Evolutionary conservation across 1,140 invertebrate genomes (phyloP).

Genomic region (Bombus huntii): DNA sequence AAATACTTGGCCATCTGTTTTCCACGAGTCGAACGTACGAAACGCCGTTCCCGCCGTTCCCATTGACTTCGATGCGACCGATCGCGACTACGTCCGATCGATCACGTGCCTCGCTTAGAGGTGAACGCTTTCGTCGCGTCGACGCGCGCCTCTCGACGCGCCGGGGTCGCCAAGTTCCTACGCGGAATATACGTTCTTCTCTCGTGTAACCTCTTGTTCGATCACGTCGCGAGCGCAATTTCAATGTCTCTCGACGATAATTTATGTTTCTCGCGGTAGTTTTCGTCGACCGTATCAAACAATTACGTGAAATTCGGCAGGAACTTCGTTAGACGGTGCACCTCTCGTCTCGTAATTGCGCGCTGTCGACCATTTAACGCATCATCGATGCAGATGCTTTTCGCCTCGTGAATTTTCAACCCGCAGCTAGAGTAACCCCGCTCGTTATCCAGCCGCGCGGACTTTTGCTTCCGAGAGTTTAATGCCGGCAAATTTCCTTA

Average conservation of each 20-base stretch:
- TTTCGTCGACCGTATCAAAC: neutral
- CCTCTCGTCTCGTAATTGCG: neutral
- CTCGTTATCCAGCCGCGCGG: neutral
- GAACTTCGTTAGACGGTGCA: conserved; percentile 8
- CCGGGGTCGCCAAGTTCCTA: neutral
- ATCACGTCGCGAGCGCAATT: neutral
- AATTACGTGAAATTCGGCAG: neutral
- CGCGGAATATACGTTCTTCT: too few species aligned
- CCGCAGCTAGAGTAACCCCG: neutral
- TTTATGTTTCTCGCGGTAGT: neutral
- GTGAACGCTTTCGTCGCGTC: conserved; percentile 30
- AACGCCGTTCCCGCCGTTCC: conserved; percentile 48
- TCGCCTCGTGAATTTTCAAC: too few species aligned
- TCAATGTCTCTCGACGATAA: neutral
- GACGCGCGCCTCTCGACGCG: conserved; percentile 16
- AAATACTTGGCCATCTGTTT: conserved; percentile 53
- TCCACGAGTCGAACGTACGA: conserved; percentile 43
- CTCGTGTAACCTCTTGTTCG: neutral
- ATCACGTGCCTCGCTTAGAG: conserved; percentile 18
- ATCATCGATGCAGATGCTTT: neutral
- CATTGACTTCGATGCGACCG: conserved; percentile 51
- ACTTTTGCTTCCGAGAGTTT: conserved; percentile 1
- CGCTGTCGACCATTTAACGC: too few species aligned
- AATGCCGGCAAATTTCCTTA: neutral
- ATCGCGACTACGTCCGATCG: conserved; percentile 29